These are phyloP conservation scores for Potamilus streckersoni DNA, from an alignment of 1,140 invertebrate species.

Conservation along the genomic window DNA sequence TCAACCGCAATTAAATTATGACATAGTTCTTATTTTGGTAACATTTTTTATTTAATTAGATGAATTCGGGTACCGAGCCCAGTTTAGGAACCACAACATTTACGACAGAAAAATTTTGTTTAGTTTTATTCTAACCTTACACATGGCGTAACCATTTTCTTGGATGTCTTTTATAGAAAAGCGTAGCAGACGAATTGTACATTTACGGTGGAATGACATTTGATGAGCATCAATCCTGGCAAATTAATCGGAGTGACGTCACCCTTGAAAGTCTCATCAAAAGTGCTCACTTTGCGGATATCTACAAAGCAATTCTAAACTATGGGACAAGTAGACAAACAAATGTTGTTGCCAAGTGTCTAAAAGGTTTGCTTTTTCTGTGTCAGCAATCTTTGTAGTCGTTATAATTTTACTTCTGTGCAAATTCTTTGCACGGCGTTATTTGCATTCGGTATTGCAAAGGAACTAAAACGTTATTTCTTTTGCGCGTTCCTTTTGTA, in stretches of 20 bases:
- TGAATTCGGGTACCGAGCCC: too few species aligned
- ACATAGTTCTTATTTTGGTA: too few species aligned
- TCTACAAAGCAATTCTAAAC: constrained; percentile 8
- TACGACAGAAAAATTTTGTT: too few species aligned
- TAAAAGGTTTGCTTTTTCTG: constrained; percentile 10
- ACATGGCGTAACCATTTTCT: too few species aligned
- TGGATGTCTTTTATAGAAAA: too few species aligned
- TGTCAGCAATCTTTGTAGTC: not conserved
- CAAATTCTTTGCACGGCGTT: not conserved
- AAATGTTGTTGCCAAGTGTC: constrained; percentile 16
- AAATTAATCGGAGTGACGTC: constrained; percentile 7
- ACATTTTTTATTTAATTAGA: too few species aligned
- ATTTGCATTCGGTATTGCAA: too few species aligned
- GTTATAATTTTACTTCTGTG: not conserved
- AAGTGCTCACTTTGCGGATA: constrained; percentile 16
- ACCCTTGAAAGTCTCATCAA: constrained; percentile 15
- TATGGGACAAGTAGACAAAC: not conserved
- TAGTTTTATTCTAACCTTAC: too few species aligned
- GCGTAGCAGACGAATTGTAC: constrained; percentile 10
- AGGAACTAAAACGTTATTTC: not conserved
- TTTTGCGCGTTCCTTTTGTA: not conserved
- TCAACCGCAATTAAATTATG: too few species aligned
- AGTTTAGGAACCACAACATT: too few species aligned
- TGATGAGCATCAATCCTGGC: not conserved
- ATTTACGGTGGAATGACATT: constrained; percentile 23